Conservation (phyloP, 1,140 invertebrate genomes). For the Manduca sexta region DNA sequence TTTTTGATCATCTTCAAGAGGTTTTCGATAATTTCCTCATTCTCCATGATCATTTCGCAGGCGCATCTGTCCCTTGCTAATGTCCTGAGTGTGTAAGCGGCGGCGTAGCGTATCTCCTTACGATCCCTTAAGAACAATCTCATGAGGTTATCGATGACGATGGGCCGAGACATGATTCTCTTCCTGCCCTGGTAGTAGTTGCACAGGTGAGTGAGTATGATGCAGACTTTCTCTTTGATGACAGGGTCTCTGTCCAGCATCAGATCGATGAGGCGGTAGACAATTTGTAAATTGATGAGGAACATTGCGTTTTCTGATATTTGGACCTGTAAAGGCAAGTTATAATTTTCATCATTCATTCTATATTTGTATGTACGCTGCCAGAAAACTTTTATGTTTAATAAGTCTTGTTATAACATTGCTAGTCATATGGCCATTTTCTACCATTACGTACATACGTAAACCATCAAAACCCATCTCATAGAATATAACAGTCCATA, state of each 20-base stretch:
- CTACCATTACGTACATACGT: no score
- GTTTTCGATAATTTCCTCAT: conserved; percentile 40
- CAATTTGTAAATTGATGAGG: conserved; percentile 45
- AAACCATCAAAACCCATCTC: no score
- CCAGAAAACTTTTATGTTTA: no score
- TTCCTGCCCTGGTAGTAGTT: conserved; percentile 48
- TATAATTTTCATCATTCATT: no score
- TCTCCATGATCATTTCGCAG: conserved; percentile 32
- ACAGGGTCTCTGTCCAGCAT: conserved; percentile 40
- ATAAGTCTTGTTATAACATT: no score
- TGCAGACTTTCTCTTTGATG: conserved; percentile 50
- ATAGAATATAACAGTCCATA: not conserved
- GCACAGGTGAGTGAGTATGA: conserved; percentile 42
- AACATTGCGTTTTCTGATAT: conserved; percentile 60
- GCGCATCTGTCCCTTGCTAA: conserved; percentile 41
- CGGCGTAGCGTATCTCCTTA: conserved; percentile 55
- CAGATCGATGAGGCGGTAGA: conserved; percentile 45
- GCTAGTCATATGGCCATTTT: no score
- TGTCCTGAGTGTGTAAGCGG: conserved; percentile 39
- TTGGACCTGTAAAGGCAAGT: conserved; percentile 37
- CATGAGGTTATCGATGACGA: conserved; percentile 44
- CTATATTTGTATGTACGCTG: no score
- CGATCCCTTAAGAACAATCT: conserved; percentile 43
- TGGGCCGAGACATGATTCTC: conserved; percentile 33
- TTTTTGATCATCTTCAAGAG: conserved; percentile 50